Evolutionary conservation across 1,140 invertebrate genomes (phyloP).

Genomic region (Chrysopa pallens): DNA sequence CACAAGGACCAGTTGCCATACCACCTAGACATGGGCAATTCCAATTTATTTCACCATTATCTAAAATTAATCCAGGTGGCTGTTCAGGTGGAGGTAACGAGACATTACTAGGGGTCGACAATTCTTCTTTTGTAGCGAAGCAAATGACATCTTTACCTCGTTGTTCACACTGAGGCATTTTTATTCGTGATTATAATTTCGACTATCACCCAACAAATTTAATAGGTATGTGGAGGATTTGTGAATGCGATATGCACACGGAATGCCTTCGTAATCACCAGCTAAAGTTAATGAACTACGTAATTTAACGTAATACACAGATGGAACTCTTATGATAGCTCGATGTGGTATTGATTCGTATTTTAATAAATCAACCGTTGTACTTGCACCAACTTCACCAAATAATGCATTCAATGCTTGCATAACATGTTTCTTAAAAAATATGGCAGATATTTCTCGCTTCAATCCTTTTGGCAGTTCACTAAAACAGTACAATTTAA

Average conservation of each 20-base stretch:
- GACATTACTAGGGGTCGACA: constrained; percentile 50
- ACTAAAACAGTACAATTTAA: not conserved
- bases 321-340: constrained; percentile 34
- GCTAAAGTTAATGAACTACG: constrained; percentile 34
- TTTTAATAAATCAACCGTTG: constrained; percentile 35
- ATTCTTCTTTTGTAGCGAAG: constrained; percentile 66
- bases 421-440: constrained; percentile 36
- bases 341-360: constrained; percentile 24
- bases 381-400: constrained; percentile 34
- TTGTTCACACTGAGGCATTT: constrained; percentile 27
- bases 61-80: constrained; percentile 59
- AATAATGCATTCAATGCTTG: constrained; percentile 31
- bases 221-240: constrained; percentile 27
- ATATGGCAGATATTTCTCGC: constrained; percentile 18
- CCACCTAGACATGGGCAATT: constrained; percentile 90
- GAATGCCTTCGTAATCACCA: constrained; percentile 27
- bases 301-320: constrained; percentile 31
- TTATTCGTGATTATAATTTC: constrained; percentile 18
- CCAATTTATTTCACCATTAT: constrained; percentile 91
- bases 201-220: constrained; percentile 18
- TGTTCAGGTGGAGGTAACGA: constrained; percentile 51
- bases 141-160: constrained; percentile 64
- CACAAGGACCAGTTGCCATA: constrained; percentile 90
- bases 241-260: constrained; percentile 33
- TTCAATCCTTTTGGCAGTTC: not conserved